A percentile compares a stretch with the other conserved stretches of the same genome.
Evolutionary conservation across 2,797 vertebrate species (phyloP).

Genomic region (Chloroceryle amazona): DNA sequence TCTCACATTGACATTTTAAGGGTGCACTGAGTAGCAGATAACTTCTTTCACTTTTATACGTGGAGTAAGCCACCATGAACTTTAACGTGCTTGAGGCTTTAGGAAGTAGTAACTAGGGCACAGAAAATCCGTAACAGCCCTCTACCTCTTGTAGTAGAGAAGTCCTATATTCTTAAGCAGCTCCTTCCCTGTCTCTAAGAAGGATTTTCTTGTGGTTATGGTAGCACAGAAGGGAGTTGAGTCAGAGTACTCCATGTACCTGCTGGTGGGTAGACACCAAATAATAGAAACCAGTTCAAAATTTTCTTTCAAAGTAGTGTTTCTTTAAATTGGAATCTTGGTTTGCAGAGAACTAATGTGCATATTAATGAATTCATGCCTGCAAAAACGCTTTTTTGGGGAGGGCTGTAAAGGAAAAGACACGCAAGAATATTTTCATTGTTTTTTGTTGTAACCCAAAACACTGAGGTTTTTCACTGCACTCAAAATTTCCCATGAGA

Average conservation of each 20-base stretch:
- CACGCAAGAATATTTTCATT: conserved; percentile 1
- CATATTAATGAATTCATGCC: conserved; percentile 40
- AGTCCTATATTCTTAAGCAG: background rate
- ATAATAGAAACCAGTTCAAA: background rate
- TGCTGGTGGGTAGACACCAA: background rate
- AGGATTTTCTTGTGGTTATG: conserved; percentile 5
- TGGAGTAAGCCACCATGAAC: conserved; percentile 36
- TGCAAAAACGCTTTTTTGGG: conserved; percentile 13
- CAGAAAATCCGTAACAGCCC: conserved; percentile 17
- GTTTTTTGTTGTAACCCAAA: conserved; percentile 12
- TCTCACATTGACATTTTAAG: conserved; percentile 22
- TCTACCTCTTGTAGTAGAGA: background rate
- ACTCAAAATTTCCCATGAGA: conserved; percentile 46
- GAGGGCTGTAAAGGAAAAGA: background rate
- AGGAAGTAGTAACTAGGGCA: conserved; percentile 30
- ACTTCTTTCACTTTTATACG: conserved; percentile 1
- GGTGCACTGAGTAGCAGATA: background rate
- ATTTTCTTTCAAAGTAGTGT: background rate
- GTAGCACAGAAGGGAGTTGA: background rate
- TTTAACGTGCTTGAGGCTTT: background rate
- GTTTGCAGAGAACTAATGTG: conserved; percentile 7
- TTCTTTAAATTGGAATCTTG: background rate
- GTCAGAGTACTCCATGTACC: background rate
- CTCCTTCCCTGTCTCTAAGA: background rate
- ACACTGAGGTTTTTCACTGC: background rate